Evolutionary conservation across 2,888 invertebrate species (phyloP).

Genomic region (Amblyteles armatorius): DNA sequence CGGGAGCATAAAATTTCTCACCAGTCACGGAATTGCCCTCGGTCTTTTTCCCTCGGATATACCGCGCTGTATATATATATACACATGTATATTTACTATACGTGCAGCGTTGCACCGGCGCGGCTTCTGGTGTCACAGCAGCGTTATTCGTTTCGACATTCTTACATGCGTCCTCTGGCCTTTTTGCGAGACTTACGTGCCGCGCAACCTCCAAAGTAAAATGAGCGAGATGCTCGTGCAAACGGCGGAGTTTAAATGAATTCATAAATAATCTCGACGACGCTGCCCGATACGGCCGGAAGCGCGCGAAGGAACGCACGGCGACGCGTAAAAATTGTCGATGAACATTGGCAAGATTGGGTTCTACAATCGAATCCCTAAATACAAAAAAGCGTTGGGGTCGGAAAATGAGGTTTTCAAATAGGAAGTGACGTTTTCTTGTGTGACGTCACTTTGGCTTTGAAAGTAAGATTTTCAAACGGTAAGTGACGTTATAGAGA

Average conservation of each 20-base stretch:
- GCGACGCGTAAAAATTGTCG: neutral
- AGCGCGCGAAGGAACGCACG: neutral
- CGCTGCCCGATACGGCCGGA: neutral
- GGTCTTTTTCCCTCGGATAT: neutral
- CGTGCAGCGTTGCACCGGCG: neutral
- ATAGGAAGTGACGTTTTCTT: too few relatives aligned
- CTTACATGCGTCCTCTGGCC: constrained; percentile 12
- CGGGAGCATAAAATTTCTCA: constrained; percentile 13
- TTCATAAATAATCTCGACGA: neutral
- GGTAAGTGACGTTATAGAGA: too few relatives aligned
- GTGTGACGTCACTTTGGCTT: too few relatives aligned
- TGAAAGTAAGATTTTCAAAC: too few relatives aligned
- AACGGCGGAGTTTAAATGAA: constrained; percentile 9
- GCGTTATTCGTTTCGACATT: constrained; percentile 11
- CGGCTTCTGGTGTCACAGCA: neutral
- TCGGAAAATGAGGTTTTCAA: too few relatives aligned
- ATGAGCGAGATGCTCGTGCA: constrained; percentile 5
- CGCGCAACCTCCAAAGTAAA: constrained; percentile 2
- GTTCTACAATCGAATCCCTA: neutral
- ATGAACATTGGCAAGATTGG: neutral
- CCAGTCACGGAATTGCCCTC: constrained; percentile 20
- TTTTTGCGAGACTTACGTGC: constrained; percentile 11
- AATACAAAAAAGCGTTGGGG: neutral
- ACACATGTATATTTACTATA: neutral
- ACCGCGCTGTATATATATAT: neutral